phyloP scores from a whole-genome alignment of 2,797 vertebrate species.

The Cynodonichthys magdalenae region DNA sequence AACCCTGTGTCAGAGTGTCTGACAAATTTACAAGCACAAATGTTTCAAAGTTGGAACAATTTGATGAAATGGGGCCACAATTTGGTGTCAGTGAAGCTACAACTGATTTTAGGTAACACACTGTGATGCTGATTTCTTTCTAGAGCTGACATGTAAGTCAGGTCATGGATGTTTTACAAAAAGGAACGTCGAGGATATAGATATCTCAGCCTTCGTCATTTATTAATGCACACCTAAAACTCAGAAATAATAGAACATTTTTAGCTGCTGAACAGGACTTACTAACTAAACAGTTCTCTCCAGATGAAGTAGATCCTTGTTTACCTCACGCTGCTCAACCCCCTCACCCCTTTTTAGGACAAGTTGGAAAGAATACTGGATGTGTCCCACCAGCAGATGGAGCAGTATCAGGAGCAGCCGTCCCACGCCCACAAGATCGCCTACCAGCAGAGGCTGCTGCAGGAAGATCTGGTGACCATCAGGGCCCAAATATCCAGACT shows the following conservation, averaged over 20 bases:
- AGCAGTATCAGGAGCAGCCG: conserved; percentile 91
- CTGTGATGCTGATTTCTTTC: background rate
- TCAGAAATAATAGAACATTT: background rate
- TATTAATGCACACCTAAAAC: background rate
- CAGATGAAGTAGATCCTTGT: background rate
- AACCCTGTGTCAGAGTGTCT: background rate
- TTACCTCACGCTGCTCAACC: background rate
- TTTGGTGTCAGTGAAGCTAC: too few species aligned
- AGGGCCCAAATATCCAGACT: conserved; percentile 91
- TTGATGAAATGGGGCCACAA: background rate
- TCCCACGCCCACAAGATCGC: conserved; percentile 90
- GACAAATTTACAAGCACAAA: background rate
- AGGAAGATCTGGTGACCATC: conserved; percentile 94
- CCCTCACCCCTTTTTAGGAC: conserved; percentile 77
- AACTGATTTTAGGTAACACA: too few species aligned
- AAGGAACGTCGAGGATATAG: background rate
- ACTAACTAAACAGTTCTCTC: background rate
- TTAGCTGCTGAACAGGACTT: background rate
- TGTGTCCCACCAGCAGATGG: conserved; percentile 93
- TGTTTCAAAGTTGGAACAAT: background rate
- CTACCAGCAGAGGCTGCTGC: conserved; percentile 93
- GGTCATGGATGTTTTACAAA: background rate
- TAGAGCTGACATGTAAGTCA: background rate
- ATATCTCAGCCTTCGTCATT: background rate
- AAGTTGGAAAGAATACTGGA: conserved; percentile 92